These are phyloP conservation scores for Diachasma alloeum DNA, from an alignment of 1,140 invertebrate species.

Conservation along the genomic window DNA sequence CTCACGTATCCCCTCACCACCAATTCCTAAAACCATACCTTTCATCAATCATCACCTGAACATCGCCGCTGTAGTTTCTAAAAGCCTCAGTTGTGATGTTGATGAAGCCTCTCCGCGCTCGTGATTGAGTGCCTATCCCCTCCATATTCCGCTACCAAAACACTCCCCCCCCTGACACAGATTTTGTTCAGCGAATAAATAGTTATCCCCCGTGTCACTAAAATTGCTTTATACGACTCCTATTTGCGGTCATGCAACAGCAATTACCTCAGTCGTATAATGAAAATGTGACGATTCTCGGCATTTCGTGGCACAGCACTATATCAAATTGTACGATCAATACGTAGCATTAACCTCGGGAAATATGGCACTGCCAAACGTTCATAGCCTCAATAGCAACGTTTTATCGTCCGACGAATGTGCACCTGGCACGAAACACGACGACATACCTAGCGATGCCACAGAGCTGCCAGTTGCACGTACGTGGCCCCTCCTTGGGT, in stretches of 20 bases:
- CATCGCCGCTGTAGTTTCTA: not conserved
- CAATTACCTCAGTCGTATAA: not conserved
- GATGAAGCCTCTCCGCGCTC: not conserved
- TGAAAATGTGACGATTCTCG: slow-evolving; percentile 1
- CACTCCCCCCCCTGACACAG: not conserved
- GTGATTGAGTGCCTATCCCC: not conserved
- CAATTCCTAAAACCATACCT: not conserved
- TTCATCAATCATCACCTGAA: not conserved
- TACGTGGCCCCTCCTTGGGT: not conserved
- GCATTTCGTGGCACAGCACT: not conserved
- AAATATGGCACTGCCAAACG: not conserved
- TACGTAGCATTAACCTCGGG: not conserved
- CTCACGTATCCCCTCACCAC: too few species aligned
- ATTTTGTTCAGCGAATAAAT: not conserved
- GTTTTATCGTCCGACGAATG: slow-evolving; percentile 6
- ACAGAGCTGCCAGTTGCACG: not conserved
- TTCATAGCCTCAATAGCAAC: not conserved
- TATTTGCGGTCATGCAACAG: not conserved
- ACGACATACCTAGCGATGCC: not conserved
- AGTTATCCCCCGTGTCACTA: not conserved
- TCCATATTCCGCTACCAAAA: not conserved
- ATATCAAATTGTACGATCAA: not conserved
- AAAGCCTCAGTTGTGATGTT: not conserved
- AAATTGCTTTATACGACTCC: not conserved
- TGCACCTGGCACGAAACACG: slow-evolving; percentile 1